These are phyloP conservation scores for Melitaea athalia DNA, from an alignment of 2,888 invertebrate genomes.

Conservation along the genomic window DNA sequence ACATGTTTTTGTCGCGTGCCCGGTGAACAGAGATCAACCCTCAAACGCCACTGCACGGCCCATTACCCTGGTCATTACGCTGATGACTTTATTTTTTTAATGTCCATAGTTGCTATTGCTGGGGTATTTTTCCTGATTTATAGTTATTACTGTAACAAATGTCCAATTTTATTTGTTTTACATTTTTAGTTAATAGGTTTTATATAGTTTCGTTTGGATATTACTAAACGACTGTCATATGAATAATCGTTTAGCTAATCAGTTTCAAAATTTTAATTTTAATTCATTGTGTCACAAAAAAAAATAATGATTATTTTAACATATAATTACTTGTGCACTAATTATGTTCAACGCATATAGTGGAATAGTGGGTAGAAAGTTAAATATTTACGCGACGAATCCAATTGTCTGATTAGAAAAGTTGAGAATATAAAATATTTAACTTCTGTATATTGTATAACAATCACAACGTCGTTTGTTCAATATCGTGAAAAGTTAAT, in stretches of 20 bases:
- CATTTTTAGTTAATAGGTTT: neutral
- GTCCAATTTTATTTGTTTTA: conserved; percentile 4
- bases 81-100: conserved; percentile 57
- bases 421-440: too few relatives aligned
- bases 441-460: too few relatives aligned
- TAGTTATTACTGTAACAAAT: conserved; percentile 12
- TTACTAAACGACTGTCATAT: neutral
- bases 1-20: conserved; percentile 34
- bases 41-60: conserved; percentile 43
- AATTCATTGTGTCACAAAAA: neutral
- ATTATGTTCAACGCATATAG: too few relatives aligned
- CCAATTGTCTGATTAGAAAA: too few relatives aligned
- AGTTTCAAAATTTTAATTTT: neutral
- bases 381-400: too few relatives aligned
- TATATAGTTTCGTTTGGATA: neutral
- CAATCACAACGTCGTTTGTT: too few relatives aligned
- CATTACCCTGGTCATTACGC: conserved; percentile 58
- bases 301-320: too few relatives aligned
- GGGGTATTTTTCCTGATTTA: conserved; percentile 20
- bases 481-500: too few relatives aligned
- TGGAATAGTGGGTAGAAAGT: too few relatives aligned
- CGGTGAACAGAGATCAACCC: conserved; percentile 33
- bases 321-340: too few relatives aligned
- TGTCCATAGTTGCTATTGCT: conserved; percentile 39
- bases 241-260: neutral